Evolutionary conservation across 1,140 invertebrate genomes (phyloP), one percentile per base, ranked within the genome.

Genomic region (Spodoptera frugiperda): DNA sequence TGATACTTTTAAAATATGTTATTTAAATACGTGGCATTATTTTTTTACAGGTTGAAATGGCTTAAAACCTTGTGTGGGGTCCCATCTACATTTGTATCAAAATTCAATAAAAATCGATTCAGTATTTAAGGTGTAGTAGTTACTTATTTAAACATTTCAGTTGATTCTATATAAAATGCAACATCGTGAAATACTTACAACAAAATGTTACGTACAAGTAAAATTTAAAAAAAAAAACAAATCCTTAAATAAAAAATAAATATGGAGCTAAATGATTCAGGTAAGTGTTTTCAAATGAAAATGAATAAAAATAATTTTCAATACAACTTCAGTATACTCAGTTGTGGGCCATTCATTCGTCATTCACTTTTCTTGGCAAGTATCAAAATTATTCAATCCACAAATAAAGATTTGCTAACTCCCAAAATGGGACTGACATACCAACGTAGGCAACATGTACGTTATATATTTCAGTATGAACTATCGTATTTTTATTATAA

Each of bases 401-500:
- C 33, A 55, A 68, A 48, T 75, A 53, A 71, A 57, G 39, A 75
- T 76, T 79, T 82, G 76, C 74, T 70, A 79, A 81, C 72, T 67
- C 81, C 80, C 78, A 81, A 85, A 86, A 88, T 74, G 82, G 78
- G 75, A 76, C 75, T 82, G 82, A 80, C 76, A 84, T 80, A 82
- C 76, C 68, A 83, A 78, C 59, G 72, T 73, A 76, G 77, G 70
- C 72, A 78, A 80, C 76, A 81, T 82, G 46, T 80, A 79, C 53
- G 39, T 77, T 78, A 78, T 87, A 80, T 80, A 81, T 77, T 76
- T 84, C 80, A 85, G 83, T 84, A 90, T 92, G 86, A 92, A 88
- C 86, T 91, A 92, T 92, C 57, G 89, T 82, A 84, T 91, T 89
- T 92, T 93, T 93, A 91, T 92, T 92, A 89, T 90, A 91, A 93